Percentiles rank a stretch among this genome's conserved stretches.
These are phyloP conservation scores for Helogale parvula DNA, from an alignment of 2,113 vertebrate species.

Conservation along the genomic window DNA sequence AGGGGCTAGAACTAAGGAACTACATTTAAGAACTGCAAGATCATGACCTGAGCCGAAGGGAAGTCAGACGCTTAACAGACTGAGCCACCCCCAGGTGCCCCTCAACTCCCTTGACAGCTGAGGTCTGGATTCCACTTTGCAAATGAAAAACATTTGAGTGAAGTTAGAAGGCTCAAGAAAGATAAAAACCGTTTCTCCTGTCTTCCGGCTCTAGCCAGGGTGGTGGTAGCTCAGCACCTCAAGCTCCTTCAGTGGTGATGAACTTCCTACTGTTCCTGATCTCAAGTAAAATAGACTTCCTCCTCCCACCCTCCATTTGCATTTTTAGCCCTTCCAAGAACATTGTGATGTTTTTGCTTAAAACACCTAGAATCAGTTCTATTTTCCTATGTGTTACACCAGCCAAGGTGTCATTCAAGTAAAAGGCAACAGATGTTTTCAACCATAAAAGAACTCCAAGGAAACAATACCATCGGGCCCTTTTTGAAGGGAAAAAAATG, in stretches of 20 bases:
- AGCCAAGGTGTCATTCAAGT: neutral
- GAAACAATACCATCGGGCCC: neutral
- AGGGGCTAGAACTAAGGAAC: neutral
- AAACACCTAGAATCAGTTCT: neutral
- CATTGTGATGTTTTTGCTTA: neutral
- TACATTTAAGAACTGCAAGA: neutral
- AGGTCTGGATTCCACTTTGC: slow-evolving; percentile 19
- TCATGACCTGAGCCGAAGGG: too few relatives aligned
- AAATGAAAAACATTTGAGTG: neutral
- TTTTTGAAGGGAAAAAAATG: neutral
- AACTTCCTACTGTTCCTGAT: neutral
- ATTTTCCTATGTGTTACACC: neutral
- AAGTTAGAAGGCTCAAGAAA: neutral
- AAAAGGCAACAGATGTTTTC: slow-evolving; percentile 23
- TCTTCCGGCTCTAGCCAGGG: neutral
- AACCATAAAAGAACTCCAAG: neutral
- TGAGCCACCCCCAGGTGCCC: too few relatives aligned
- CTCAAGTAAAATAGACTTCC: neutral
- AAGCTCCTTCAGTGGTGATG: neutral
- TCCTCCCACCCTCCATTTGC: neutral
- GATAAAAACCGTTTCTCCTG: neutral
- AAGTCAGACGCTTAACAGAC: too few relatives aligned
- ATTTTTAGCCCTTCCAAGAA: neutral
- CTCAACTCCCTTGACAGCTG: neutral
- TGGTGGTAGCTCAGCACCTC: neutral